Evolutionary conservation across 1,140 invertebrate genomes (phyloP).

Genomic region (Euwallacea fornicatus): DNA sequence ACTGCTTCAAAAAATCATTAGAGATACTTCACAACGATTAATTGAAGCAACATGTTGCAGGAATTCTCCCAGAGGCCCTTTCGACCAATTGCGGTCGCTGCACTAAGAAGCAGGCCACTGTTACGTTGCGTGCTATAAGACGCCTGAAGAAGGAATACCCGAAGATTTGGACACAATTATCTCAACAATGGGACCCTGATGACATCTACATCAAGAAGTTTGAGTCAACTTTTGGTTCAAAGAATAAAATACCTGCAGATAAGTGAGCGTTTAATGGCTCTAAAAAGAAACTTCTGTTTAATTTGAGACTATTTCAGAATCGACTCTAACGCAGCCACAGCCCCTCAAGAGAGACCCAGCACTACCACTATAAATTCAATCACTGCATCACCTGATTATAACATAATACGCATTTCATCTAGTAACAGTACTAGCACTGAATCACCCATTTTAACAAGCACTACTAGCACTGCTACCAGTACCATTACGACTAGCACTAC

Average conservation of each 20-base stretch:
- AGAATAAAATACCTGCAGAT: not conserved
- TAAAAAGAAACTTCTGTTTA: too few relatives aligned
- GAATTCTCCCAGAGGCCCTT: constrained; percentile 64
- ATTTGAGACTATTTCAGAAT: too few relatives aligned
- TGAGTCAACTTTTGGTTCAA: constrained; percentile 37
- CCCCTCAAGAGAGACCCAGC: not conserved
- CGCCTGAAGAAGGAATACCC: constrained; percentile 61
- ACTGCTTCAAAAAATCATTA: too few relatives aligned
- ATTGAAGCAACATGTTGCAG: constrained; percentile 52
- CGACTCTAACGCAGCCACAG: too few relatives aligned
- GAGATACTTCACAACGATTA: too few relatives aligned
- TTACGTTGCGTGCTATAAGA: constrained; percentile 58
- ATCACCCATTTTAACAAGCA: constrained; percentile 2
- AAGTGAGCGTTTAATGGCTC: too few relatives aligned
- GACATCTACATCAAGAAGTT: constrained; percentile 58
- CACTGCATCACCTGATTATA: constrained; percentile 15
- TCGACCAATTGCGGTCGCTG: constrained; percentile 63
- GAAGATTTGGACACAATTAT: constrained; percentile 60
- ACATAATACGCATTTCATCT: not conserved
- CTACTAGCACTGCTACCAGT: constrained; percentile 17
- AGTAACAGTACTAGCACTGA: constrained; percentile 12
- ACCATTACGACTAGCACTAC: constrained; percentile 19
- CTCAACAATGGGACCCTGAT: constrained; percentile 61
- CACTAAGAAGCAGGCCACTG: constrained; percentile 61
- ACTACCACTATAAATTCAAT: constrained; percentile 3